Evolutionary conservation across 2,888 invertebrate species (phyloP).

Genomic region (Tethea ocularis): DNA sequence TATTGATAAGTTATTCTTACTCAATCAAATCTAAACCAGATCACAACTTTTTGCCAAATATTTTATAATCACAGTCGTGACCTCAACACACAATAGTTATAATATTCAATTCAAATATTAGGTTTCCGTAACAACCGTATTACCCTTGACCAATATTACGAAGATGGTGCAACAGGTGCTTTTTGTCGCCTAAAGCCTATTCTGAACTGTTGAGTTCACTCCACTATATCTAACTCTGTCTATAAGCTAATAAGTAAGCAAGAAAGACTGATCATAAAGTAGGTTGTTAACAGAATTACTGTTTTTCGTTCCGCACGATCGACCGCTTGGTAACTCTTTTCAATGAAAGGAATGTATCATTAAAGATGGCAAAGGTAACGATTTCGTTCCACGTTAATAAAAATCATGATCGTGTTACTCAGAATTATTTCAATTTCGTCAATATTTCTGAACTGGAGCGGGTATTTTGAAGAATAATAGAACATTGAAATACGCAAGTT

Average conservation of each 20-base stretch:
- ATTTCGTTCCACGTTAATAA: not conserved
- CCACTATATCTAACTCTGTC: not conserved
- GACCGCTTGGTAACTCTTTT: constrained; percentile 1
- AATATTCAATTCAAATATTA: constrained; percentile 19
- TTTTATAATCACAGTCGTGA: constrained; percentile 9
- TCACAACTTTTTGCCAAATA: constrained; percentile 16
- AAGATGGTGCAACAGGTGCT: constrained; percentile 33
- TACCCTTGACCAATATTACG: constrained; percentile 42
- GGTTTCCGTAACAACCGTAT: constrained; percentile 26
- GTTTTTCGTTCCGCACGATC: constrained; percentile 13
- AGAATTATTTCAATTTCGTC: not conserved
- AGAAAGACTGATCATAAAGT: not conserved
- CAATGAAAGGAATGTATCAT: constrained; percentile 11
- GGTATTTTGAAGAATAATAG: not conserved
- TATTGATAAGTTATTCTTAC: not conserved
- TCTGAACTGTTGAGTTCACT: constrained; percentile 2
- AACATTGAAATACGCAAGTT: not conserved
- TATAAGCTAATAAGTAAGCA: not conserved
- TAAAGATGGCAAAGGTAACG: constrained; percentile 8
- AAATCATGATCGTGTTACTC: not conserved
- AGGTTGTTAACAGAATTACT: not conserved
- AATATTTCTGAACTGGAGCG: not conserved
- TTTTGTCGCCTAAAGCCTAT: constrained; percentile 23
- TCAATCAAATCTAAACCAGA: not conserved
- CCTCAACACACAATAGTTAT: constrained; percentile 17